Percentiles rank a stretch among this genome's conserved stretches.
Conservation (phyloP, 2,113 vertebrate genomes). For the Nerophis lumbriciformis region DNA sequence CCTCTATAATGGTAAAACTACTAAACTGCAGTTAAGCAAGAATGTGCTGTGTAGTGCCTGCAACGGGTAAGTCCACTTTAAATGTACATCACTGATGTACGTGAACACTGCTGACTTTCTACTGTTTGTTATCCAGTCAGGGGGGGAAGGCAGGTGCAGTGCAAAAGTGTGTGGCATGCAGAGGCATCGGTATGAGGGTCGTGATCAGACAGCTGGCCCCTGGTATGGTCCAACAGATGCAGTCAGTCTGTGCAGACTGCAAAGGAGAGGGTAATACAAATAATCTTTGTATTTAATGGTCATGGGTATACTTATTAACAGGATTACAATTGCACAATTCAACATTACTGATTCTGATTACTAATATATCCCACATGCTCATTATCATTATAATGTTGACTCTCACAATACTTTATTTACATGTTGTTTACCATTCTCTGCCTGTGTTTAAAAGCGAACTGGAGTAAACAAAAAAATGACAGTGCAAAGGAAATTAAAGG, state of each 20-base stretch:
- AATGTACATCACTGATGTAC: background rate
- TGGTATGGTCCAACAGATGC: slow-evolving; percentile 99
- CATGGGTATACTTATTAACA: background rate
- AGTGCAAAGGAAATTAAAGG: too few species aligned
- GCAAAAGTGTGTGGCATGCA: slow-evolving; percentile 91
- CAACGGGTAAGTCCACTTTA: slow-evolving; percentile 83
- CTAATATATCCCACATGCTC: too few species aligned
- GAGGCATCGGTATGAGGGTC: slow-evolving; percentile 91
- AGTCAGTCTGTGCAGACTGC: slow-evolving; percentile 96
- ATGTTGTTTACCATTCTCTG: too few species aligned
- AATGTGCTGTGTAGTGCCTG: slow-evolving; percentile 94
- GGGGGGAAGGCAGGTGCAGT: slow-evolving; percentile 95
- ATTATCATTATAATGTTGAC: too few species aligned
- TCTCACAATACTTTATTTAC: too few species aligned
- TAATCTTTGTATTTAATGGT: background rate
- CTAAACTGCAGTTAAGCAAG: slow-evolving; percentile 98
- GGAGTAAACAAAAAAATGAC: too few species aligned
- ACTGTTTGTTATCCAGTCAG: slow-evolving; percentile 73
- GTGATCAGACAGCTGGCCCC: slow-evolving; percentile 98
- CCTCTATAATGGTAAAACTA: slow-evolving; percentile 97
- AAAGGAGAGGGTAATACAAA: slow-evolving; percentile 86
- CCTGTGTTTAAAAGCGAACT: too few species aligned
- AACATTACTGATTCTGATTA: too few species aligned
- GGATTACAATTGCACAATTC: too few species aligned
- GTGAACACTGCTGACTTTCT: slow-evolving; percentile 4